These are phyloP conservation scores for Drosophila melanosoma DNA, from an alignment of 2,888 invertebrate genomes.

Conservation along the genomic window DNA sequence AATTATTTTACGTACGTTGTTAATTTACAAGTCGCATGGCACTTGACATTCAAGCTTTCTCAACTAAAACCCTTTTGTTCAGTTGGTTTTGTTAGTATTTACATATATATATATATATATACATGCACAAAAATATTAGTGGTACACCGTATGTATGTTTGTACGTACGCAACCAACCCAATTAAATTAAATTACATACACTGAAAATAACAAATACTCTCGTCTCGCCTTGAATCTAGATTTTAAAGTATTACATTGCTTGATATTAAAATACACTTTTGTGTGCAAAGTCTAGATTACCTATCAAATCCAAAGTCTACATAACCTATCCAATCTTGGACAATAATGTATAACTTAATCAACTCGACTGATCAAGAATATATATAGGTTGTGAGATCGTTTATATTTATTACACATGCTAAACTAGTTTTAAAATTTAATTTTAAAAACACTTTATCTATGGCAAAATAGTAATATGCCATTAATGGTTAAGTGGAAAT, in stretches of 20 bases:
- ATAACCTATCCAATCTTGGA: neutral
- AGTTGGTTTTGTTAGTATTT: slow-evolving; percentile 3
- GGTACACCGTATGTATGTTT: neutral
- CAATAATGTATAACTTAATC: neutral
- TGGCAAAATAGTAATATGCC: neutral
- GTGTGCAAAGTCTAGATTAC: neutral
- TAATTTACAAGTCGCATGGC: neutral
- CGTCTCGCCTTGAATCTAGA: neutral
- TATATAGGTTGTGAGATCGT: too few species aligned
- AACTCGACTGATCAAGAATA: neutral
- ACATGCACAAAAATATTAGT: neutral
- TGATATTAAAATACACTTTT: neutral
- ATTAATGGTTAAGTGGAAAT: neutral
- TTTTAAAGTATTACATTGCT: neutral
- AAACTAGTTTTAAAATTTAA: neutral
- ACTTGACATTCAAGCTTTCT: slow-evolving; percentile 11
- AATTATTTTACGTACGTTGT: neutral
- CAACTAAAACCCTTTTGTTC: slow-evolving; percentile 16
- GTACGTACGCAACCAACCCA: neutral
- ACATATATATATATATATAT: too few species aligned
- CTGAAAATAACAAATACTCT: neutral
- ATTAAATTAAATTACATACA: neutral
- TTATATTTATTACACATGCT: neutral
- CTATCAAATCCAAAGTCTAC: neutral
- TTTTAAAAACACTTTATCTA: neutral